Conservation (phyloP, 2,113 vertebrate species). For the Tiliqua scincoides region DNA sequence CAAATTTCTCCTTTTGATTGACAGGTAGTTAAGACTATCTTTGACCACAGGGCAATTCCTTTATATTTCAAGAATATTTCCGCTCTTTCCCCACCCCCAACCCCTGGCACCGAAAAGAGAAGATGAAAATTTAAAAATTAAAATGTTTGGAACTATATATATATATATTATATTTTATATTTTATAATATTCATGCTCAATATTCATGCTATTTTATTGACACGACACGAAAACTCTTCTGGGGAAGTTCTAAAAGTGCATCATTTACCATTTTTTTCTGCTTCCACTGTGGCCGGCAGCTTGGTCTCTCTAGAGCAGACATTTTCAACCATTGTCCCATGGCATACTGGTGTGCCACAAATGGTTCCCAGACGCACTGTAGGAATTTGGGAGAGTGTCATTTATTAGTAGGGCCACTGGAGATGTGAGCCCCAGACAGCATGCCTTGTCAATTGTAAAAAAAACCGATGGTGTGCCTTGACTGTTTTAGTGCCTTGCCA, state of each 20-base stretch:
- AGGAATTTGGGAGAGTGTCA: no score
- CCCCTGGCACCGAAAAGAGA: conserved; percentile 42
- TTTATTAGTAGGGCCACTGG: no score
- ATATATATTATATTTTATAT: conserved; percentile 50
- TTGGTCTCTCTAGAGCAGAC: no score
- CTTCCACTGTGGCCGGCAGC: neutral
- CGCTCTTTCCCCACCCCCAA: no score
- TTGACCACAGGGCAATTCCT: conserved; percentile 85
- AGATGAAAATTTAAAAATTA: conserved; percentile 73
- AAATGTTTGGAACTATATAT: conserved; percentile 69
- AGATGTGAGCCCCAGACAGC: no score
- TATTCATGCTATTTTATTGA: conserved; percentile 37
- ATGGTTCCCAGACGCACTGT: no score
- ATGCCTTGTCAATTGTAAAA: no score
- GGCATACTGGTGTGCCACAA: no score
- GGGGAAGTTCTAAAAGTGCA: conserved; percentile 59
- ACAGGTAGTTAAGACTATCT: conserved; percentile 84
- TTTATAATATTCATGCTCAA: no score
- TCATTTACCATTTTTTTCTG: conserved; percentile 16
- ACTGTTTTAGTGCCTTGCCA: no score
- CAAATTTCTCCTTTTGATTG: conserved; percentile 84
- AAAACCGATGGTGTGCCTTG: no score
- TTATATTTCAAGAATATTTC: conserved; percentile 80
- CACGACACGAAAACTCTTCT: conserved; percentile 68
- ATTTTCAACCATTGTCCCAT: no score